Evolutionary conservation across 1,140 invertebrate species (phyloP), one percentile per base, ranked within the genome.

Genomic region (Cyrtorhinus lividipennis): DNA sequence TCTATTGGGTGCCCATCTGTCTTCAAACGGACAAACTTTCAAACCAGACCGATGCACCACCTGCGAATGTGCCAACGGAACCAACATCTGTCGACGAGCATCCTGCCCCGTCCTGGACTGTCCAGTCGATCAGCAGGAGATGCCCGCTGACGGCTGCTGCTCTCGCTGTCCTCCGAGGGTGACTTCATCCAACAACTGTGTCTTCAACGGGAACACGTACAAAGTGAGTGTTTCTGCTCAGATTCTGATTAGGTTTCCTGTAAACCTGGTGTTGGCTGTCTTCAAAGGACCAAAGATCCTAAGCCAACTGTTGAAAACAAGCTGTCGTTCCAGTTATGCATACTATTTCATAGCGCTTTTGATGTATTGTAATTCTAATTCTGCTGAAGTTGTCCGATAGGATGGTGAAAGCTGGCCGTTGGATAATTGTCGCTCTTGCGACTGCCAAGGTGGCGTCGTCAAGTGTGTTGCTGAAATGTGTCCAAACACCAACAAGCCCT

Each of bases 51-150:
- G 83, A 2, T 94, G 91, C 72, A 92, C 90, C 1, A 79, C 81
- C 25, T 95, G 92, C 73, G 81, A 78, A 1, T 95, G 92, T 69
- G 63, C 74, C 44, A 86, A 87, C 72, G 85, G 86, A 23, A 89
- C 86, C 0, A 81, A 84, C 0, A 76, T 87, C 15, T 95, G 92
- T 73, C 75, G 79, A 13, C 77, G 88, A 5, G 78, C 83, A 64
- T 84, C 86, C 0, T 95, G 92, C 70, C 88, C 90, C 0, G 81
- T 89, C 0, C 71, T 94, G 53, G 84, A 88, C 63, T 95, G 92
- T 71, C 77, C 83, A 0, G 78, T 81, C 0, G 81, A 87, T 46
- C 78, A 83, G 27, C 83, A 88, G 68, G 79, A 82, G 30, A 79
- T 75, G 5, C 69, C 74, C 1, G 78, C 79, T 0, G 84, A 82